phyloP scores from a whole-genome alignment of 2,888 invertebrate species.

The Tillus elongatus region DNA sequence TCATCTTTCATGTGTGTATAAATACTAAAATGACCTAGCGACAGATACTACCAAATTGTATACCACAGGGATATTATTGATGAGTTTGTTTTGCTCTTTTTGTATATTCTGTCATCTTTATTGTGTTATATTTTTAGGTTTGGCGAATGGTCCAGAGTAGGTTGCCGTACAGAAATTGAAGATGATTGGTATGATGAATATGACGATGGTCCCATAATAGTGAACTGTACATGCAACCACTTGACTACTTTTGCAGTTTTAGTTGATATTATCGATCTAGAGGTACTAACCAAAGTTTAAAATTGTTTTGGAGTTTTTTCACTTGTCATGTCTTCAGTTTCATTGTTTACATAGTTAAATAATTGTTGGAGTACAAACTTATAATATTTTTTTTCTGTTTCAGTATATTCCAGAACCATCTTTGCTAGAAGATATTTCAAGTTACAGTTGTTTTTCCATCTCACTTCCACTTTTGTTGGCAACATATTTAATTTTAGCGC shows the following conservation, averaged over 20 bases:
- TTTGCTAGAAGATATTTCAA: slow-evolving; percentile 73
- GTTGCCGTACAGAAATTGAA: slow-evolving; percentile 75
- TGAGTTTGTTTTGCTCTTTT: too few relatives aligned
- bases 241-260: slow-evolving; percentile 85
- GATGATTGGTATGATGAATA: slow-evolving; percentile 49
- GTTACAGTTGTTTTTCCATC: slow-evolving; percentile 80
- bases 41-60: too few relatives aligned
- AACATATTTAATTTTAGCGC: slow-evolving; percentile 70
- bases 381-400: slow-evolving; percentile 21
- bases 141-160: slow-evolving; percentile 83
- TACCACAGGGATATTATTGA: too few relatives aligned
- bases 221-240: slow-evolving; percentile 90
- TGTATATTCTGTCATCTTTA: slow-evolving; percentile 4
- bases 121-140: slow-evolving; percentile 38
- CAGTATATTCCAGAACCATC: slow-evolving; percentile 81
- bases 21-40: too few relatives aligned
- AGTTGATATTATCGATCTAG: slow-evolving; percentile 82
- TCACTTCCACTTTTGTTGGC: slow-evolving; percentile 71
- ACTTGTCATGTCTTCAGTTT: too few relatives aligned
- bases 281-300: too few relatives aligned
- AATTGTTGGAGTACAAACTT: slow-evolving; percentile 1
- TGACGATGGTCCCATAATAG: slow-evolving; percentile 52
- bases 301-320: slow-evolving; percentile 8
- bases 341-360: not conserved
- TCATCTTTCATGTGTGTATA: too few relatives aligned